A percentile compares a stretch with the other conserved stretches of the same genome.
These are phyloP conservation scores for Tridacna crocea DNA, from an alignment of 2,888 invertebrate genomes.

Conservation along the genomic window DNA sequence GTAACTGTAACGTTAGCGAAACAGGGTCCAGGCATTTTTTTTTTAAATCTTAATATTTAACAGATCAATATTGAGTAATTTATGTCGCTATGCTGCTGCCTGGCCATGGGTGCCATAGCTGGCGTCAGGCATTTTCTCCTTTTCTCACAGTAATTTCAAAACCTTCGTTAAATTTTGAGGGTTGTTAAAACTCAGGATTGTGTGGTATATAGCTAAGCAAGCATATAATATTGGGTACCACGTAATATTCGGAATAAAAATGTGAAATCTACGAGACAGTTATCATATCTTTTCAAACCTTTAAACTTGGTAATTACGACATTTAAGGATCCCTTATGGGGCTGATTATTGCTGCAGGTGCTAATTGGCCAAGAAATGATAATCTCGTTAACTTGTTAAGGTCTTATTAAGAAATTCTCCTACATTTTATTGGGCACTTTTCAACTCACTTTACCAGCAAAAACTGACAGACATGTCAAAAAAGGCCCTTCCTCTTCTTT, in stretches of 20 bases:
- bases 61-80: too few species aligned
- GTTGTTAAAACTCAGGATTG: not conserved
- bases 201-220: not conserved
- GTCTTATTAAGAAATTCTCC: slow-evolving; percentile 24
- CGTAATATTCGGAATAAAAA: not conserved
- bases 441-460: slow-evolving; percentile 1
- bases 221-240: not conserved
- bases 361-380: slow-evolving; percentile 16
- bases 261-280: slow-evolving; percentile 6
- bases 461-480: slow-evolving; percentile 14
- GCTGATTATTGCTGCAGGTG: not conserved
- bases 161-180: not conserved
- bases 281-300: slow-evolving; percentile 12
- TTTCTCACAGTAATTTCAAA: not conserved
- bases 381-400: slow-evolving; percentile 28
- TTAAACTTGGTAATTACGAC: slow-evolving; percentile 10
- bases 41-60: too few species aligned
- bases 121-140: not conserved
- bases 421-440: slow-evolving; percentile 14
- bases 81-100: too few species aligned
- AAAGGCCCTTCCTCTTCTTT: not conserved
- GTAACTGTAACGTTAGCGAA: too few species aligned
- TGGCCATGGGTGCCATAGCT: too few species aligned
- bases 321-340: slow-evolving; percentile 21
- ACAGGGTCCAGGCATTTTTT: too few species aligned